Evolutionary conservation across 2,797 vertebrate species (phyloP), one percentile per base, ranked within the genome.

Genomic region (Nyctibius grandis): DNA sequence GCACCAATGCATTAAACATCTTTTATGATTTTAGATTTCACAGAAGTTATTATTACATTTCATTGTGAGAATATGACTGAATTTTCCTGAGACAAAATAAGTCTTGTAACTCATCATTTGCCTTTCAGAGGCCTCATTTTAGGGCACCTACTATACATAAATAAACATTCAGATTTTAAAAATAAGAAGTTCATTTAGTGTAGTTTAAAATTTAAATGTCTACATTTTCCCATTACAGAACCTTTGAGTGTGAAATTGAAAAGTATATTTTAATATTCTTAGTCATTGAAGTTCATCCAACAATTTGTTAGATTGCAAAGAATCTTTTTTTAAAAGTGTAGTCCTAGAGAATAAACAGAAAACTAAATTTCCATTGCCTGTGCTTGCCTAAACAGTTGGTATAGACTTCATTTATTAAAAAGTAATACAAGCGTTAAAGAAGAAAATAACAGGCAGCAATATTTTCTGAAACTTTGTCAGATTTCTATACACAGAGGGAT

Each of bases 181-280:
- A 93, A 79, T 89, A 97, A 95, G 93, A 96, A 95, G 89, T 82
- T 47, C 92, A 95, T 91, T 96, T 84, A 78, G 29, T 65, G 68
- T 82, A 89, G 85, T 88, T 95, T 96, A 88, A 95, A 96, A 95
- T 85, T 89, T 94, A 96, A 96, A 91, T 0, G 12, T 86, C 84
- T 92, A 69, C 59, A 59, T 87, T 94, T 78, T 40, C 77, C 22
- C 83, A 93, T 93, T 97, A 94, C 80, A 89, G 90, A 97, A 96
- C 76, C 94, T 97, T 89, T 96, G 88, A 93, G 85, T 96, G 96
- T 96, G 95, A 97, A 97, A 97, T 87, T 97, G 91, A 94, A 97
- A 97, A 97, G 94, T 86, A 93, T 77, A 97, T 96, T 97, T 96
- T 95, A 94, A 91, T 93, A 91, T 93, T 94, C 82, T 94, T 78